A percentile compares a stretch with the other conserved stretches of the same genome.
phyloP scores from a whole-genome alignment of 2,888 invertebrate genomes.

The Dione juno region DNA sequence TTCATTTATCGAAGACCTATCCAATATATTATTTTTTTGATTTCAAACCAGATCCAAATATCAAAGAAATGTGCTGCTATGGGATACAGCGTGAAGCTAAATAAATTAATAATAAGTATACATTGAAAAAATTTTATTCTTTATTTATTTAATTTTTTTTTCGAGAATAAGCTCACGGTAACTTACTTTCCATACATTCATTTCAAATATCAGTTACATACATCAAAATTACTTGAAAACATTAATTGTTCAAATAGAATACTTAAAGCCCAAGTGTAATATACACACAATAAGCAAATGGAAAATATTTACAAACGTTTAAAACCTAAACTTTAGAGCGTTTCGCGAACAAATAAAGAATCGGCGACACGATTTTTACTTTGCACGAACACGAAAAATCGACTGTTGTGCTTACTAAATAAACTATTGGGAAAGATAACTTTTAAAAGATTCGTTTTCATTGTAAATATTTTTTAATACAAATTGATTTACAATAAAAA shows the following conservation, averaged over 20 bases:
- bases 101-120: not conserved
- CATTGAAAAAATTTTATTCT: not conserved
- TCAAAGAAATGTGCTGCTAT: too few species aligned
- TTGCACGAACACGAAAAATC: constrained; percentile 56
- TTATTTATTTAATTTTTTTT: not conserved
- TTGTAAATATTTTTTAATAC: constrained; percentile 13
- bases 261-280: constrained; percentile 22
- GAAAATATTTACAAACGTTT: constrained; percentile 41
- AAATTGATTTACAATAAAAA: constrained; percentile 42
- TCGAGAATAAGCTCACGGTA: too few species aligned
- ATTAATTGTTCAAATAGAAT: constrained; percentile 27
- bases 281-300: constrained; percentile 33
- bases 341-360: constrained; percentile 69
- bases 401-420: constrained; percentile 60
- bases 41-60: too few species aligned
- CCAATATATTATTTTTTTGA: too few species aligned
- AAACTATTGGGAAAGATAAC: constrained; percentile 48
- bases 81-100: not conserved
- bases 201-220: not conserved
- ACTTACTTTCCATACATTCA: too few species aligned
- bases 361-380: constrained; percentile 62
- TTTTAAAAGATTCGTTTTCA: not conserved
- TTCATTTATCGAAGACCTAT: too few species aligned
- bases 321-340: constrained; percentile 45
- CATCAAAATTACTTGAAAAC: constrained; percentile 20